Base-by-base conservation (phyloP, 2,797 vertebrate species). In the Mormyrus proboscirostris region DNA sequence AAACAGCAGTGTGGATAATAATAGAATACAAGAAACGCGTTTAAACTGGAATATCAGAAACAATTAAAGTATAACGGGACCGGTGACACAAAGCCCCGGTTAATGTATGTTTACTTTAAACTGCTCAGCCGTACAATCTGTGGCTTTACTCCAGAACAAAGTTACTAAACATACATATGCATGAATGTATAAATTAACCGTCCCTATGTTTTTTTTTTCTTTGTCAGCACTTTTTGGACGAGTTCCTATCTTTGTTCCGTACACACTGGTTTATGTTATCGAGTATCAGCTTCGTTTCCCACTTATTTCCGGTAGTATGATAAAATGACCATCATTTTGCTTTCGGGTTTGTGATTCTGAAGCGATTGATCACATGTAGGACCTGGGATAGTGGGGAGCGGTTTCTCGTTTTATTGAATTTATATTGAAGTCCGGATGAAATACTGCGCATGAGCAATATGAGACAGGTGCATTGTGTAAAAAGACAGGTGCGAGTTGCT, bases 401-500 rank as follows among this genome's bases (percentile, higher is more conserved):
- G 90, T 90, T 91, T 49, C 73, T 89, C 41, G 69, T 88, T 91
- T 90, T 57, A 79, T 89, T 88, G 88, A 88, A 88, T 90, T 91
- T 44, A 88, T 92, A 91, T 92, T 91, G 90, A 91, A 90, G 82
- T 88, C 62, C 16, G 33, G 84, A 84, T 89, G 89, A 22, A 92
- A 83, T 86, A 95, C 93, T 94, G 95, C 94, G 95, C 96, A 96
- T 96, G 96, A 94, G 97, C 96, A 95, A 92, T 93, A 93, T 91
- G 93, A 94, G 97, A 97, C 97, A 98, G 97, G 97, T 97, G 97
- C 96, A 94, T 93, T 93, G 92, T 96, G 94, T 93, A 94, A 94
- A 96, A 95, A 96, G 96, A 97, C 97, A 98, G 97, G 97, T 97
- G 97, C 95, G 95, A 91, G 93, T 91, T 95, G 94, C 95, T 93